Percentiles rank a stretch among this genome's conserved stretches.
phyloP scores from a whole-genome alignment of 1,140 invertebrate genomes.

The Wasmannia auropunctata region DNA sequence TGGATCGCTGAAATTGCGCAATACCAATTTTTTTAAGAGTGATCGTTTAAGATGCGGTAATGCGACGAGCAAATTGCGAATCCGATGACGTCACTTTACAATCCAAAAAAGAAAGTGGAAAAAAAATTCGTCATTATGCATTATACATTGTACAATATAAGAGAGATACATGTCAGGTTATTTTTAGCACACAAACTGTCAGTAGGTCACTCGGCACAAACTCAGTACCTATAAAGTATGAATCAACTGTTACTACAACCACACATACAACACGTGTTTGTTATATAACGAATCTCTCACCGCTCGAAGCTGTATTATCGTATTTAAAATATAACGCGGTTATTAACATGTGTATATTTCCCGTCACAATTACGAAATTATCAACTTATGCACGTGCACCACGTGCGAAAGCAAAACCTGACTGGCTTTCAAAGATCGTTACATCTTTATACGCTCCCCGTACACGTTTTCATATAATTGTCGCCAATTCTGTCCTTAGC shows the following conservation, averaged over 20 bases:
- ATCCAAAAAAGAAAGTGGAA: constrained; percentile 7
- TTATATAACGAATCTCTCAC: constrained; percentile 41
- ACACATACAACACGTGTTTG: constrained; percentile 2
- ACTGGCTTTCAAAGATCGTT: background rate
- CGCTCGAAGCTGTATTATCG: background rate
- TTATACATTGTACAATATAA: constrained; percentile 18
- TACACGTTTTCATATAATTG: background rate
- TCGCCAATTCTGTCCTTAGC: background rate
- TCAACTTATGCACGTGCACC: background rate
- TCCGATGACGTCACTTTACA: constrained; percentile 29
- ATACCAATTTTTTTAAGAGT: background rate
- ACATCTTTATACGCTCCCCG: background rate
- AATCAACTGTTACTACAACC: constrained; percentile 69
- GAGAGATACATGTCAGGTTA: constrained; percentile 27
- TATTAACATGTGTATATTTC: background rate
- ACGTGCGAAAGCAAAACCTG: background rate
- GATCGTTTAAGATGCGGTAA: background rate
- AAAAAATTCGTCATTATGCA: constrained; percentile 7
- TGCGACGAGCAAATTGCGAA: background rate
- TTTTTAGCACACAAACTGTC: constrained; percentile 22
- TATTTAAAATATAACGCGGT: background rate
- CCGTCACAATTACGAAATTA: constrained; percentile 1
- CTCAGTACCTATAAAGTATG: constrained; percentile 64
- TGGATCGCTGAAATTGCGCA: background rate
- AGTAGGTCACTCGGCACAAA: constrained; percentile 70